These are phyloP conservation scores for Meandrusa payeni DNA, from an alignment of 2,888 invertebrate genomes.

Conservation along the genomic window DNA sequence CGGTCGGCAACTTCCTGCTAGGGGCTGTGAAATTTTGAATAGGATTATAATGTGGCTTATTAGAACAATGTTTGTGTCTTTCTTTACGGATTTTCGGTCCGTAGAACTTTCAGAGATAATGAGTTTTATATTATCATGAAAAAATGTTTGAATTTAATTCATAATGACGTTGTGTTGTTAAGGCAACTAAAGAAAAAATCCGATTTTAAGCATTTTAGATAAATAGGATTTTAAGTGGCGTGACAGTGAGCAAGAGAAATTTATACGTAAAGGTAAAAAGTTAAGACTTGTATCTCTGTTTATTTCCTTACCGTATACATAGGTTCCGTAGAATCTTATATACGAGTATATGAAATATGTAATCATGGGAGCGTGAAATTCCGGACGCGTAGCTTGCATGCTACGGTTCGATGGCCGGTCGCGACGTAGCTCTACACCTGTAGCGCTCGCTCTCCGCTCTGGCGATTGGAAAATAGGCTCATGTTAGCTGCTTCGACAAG, in stretches of 20 bases:
- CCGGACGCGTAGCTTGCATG: conserved; percentile 1
- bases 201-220: too few relatives aligned
- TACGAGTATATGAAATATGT: conserved; percentile 6
- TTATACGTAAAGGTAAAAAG: too few relatives aligned
- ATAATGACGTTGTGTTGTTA: too few relatives aligned
- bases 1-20: conserved; percentile 59
- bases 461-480: conserved; percentile 7
- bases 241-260: too few relatives aligned
- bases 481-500: conserved; percentile 4
- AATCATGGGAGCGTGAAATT: conserved; percentile 9
- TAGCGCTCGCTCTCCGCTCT: background rate
- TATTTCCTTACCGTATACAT: too few relatives aligned
- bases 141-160: background rate
- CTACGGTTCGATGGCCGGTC: conserved; percentile 7
- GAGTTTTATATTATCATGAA: conserved; percentile 1
- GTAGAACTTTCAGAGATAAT: conserved; percentile 4
- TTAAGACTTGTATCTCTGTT: too few relatives aligned
- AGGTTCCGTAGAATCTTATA: too few relatives aligned
- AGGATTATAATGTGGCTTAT: conserved; percentile 60
- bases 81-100: conserved; percentile 26
- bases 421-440: conserved; percentile 5
- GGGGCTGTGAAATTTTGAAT: conserved; percentile 61
- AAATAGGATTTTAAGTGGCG: too few relatives aligned
- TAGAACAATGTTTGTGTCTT: conserved; percentile 40
- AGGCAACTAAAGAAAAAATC: too few relatives aligned